A percentile compares a stretch with the other conserved stretches of the same genome.
These are phyloP conservation scores for Congeria kusceri DNA, from an alignment of 2,888 invertebrate species.

Conservation along the genomic window DNA sequence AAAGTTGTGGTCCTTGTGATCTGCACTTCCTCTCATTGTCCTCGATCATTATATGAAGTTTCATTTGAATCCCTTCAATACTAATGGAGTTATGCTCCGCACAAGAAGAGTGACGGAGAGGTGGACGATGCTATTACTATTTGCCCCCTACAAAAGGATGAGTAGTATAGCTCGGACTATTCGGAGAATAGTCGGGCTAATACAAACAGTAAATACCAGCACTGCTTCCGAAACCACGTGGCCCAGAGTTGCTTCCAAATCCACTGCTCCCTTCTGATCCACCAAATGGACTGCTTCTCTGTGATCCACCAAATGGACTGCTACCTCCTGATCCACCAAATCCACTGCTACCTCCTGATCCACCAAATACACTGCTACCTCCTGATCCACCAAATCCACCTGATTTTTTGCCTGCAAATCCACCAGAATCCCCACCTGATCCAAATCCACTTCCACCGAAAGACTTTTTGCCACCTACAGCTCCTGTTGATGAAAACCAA, in stretches of 20 bases:
- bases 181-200: too few species aligned
- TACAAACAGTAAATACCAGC: background rate
- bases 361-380: slow-evolving; percentile 27
- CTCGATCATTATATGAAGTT: too few species aligned
- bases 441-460: slow-evolving; percentile 12
- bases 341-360: slow-evolving; percentile 25
- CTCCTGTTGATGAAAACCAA: too few species aligned
- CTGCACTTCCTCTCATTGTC: too few species aligned
- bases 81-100: too few species aligned
- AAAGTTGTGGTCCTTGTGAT: too few species aligned
- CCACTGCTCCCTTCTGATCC: slow-evolving; percentile 14
- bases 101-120: too few species aligned
- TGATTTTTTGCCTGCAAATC: slow-evolving; percentile 7
- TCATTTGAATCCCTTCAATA: too few species aligned
- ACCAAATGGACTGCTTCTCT: slow-evolving; percentile 15
- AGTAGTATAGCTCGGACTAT: too few species aligned
- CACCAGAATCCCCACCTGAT: slow-evolving; percentile 1
- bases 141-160: too few species aligned
- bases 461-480: slow-evolving; percentile 17
- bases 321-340: slow-evolving; percentile 40
- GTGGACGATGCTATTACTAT: too few species aligned
- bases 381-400: slow-evolving; percentile 35
- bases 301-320: slow-evolving; percentile 39
- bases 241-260: slow-evolving; percentile 30
- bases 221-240: slow-evolving; percentile 22